Conservation (phyloP, 2,113 vertebrate species). For the Apus apus region DNA sequence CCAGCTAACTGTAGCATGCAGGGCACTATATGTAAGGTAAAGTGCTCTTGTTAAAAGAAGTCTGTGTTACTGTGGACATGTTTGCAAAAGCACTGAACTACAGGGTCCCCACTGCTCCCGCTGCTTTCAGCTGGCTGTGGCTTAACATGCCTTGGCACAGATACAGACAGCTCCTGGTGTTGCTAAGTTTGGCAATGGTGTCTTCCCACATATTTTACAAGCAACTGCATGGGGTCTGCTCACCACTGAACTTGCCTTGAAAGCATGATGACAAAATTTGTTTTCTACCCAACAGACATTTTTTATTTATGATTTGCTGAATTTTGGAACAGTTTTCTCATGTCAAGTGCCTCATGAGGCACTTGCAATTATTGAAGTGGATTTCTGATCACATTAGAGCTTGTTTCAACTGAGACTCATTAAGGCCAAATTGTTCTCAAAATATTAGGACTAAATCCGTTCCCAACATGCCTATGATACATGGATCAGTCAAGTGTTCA, state of each 20-base stretch:
- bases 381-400: neutral
- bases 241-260: neutral
- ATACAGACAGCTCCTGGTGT: neutral
- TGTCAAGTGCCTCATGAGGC: neutral
- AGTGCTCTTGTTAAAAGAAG: neutral
- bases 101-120: neutral
- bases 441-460: neutral
- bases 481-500: neutral
- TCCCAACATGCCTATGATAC: neutral
- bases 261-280: neutral
- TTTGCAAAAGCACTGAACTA: neutral
- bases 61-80: neutral
- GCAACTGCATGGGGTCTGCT: neutral
- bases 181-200: neutral
- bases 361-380: neutral
- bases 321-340: no score
- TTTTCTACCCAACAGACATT: neutral
- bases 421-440: neutral
- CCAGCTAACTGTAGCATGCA: neutral
- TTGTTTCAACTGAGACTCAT: neutral
- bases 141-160: neutral
- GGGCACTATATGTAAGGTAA: neutral
- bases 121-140: neutral
- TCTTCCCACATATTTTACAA: neutral
- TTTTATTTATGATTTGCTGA: no score